Base-by-base conservation (phyloP, 2,113 vertebrate species). In the Fregetta grallaria region DNA sequence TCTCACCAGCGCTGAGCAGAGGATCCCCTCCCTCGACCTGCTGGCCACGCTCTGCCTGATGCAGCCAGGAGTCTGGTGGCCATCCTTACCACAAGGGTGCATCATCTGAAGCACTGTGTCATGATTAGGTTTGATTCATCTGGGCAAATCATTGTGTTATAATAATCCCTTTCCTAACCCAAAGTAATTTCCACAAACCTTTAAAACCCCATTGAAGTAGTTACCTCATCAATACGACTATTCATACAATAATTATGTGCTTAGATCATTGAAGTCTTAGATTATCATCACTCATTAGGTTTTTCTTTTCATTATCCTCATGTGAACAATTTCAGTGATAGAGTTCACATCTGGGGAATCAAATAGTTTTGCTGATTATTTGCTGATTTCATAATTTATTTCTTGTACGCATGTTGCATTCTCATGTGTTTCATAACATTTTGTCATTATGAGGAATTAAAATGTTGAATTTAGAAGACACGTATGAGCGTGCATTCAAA, bases 401-500 rank as follows among this genome's bases (percentile, higher is more conserved):
- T 38, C 65, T 72, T 38, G 23, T 8, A 32, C 10, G 32, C 27
- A 11, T 6, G 9, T 13, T 63, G 29, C 23, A 11, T 27, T n/a
- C 53, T 67, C 42, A 29, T 12, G 49, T 71, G 27, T 47, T 87
- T 70, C 44, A 16, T 29, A 59, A 76, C 15, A 15, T 15, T 71
- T 63, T 55, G 20, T 50, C 73, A 56, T 36, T 29, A 66, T 5
- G 21, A 75, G 44, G 81, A 61, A 73, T 27, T n/a, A 34, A 27
- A 65, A 61, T 27, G 15, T 15, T 56, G n/a, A 49, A 44, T 62
- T 77, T 20, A 72, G 47, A 15, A 23, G 61, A 20, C 4, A 3
- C 6, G 26, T 21, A 5, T n/a, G 4, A 50, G 27, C 0, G 0
- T 26, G 58, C n/a, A 44, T 42, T 52, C 44, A 44, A 59, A 47